Conservation (phyloP, 2,797 vertebrate species). For the Argya squamiceps region DNA sequence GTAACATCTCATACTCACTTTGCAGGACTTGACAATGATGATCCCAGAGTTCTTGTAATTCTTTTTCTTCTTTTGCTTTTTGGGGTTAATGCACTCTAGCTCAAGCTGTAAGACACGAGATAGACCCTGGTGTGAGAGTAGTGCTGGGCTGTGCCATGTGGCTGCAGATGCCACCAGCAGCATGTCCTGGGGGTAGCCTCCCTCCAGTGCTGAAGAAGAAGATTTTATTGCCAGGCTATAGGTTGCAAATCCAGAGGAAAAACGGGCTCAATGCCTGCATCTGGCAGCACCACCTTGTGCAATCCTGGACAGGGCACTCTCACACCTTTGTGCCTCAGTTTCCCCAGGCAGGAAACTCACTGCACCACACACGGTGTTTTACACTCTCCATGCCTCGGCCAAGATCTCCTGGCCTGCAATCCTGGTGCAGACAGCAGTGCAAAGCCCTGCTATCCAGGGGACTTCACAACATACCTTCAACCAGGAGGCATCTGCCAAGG, state of each 20-base stretch:
- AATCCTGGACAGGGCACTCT: not conserved
- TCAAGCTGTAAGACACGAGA: constrained; percentile 81
- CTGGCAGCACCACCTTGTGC: not conserved
- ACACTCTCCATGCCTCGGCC: not conserved
- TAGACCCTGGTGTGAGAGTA: not conserved
- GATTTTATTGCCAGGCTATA: not conserved
- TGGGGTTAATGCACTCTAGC: constrained; percentile 98
- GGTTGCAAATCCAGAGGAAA: not conserved
- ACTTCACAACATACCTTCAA: not conserved
- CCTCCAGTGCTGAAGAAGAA: not conserved
- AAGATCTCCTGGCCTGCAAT: not conserved
- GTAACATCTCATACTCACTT: constrained; percentile 79
- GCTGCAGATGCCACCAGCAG: not conserved
- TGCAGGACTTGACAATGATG: constrained; percentile 91
- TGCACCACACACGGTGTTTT: not conserved
- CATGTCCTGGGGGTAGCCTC: not conserved
- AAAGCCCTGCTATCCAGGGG: not conserved
- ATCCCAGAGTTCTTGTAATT: constrained; percentile 96
- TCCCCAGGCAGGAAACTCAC: not conserved
- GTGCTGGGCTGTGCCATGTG: not conserved
- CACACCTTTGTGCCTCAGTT: not conserved
- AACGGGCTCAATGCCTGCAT: fast-evolving
- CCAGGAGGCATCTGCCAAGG: not conserved
- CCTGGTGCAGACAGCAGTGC: not conserved
- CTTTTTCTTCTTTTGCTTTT: constrained; percentile 98